A percentile compares a stretch with the other conserved stretches of the same genome.
These are phyloP conservation scores for Porites cylindrica DNA, from an alignment of 92 coral and sea anemone species.

Conservation along the genomic window DNA sequence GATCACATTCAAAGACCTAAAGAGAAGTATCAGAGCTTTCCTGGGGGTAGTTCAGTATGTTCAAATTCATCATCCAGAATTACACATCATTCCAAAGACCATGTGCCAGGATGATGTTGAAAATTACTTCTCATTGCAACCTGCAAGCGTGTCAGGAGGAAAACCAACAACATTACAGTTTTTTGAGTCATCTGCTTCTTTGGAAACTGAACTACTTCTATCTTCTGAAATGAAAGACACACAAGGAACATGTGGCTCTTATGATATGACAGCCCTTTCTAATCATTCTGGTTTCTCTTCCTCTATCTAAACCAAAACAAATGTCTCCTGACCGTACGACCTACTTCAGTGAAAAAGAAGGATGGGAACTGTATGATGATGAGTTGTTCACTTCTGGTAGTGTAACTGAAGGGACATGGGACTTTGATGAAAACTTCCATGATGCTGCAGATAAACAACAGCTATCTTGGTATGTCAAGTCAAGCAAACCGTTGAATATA, in stretches of 20 bases:
- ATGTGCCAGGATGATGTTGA: too few relatives aligned
- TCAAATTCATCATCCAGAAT: conserved; percentile 53
- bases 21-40: conserved; percentile 49
- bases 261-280: too few relatives aligned
- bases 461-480: neutral
- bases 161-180: too few relatives aligned
- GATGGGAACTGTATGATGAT: neutral
- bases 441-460: neutral
- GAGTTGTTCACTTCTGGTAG: neutral
- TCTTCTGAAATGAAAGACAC: too few relatives aligned
- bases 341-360: neutral
- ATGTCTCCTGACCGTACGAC: neutral
- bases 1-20: conserved; percentile 43
- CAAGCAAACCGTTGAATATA: neutral
- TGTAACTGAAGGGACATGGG: neutral
- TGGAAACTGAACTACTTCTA: conserved; percentile 23
- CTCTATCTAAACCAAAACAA: neutral
- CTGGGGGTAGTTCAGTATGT: conserved; percentile 63
- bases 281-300: too few relatives aligned
- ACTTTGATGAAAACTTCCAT: neutral
- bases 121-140: too few relatives aligned
- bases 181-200: conserved; percentile 54
- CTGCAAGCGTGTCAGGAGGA: too few relatives aligned
- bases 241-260: too few relatives aligned
- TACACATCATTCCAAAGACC: conserved; percentile 17